phyloP scores from a whole-genome alignment of 2,888 invertebrate species.

The Serripes groenlandicus region DNA sequence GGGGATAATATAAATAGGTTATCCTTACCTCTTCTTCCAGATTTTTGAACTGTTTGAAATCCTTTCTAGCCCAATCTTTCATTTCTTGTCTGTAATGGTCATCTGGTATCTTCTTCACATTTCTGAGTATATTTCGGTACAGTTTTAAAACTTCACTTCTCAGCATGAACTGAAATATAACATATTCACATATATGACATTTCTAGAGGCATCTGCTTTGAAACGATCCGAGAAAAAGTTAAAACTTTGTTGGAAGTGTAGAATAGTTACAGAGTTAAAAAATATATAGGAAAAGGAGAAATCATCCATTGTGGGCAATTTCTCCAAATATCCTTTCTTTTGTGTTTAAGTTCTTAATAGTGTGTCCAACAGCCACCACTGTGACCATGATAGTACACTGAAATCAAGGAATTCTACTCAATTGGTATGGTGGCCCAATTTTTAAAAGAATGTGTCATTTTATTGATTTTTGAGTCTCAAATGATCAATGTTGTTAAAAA shows the following conservation, averaged over 20 bases:
- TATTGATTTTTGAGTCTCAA: too few species aligned
- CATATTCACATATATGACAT: neutral
- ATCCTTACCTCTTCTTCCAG: slow-evolving; percentile 82
- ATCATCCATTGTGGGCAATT: neutral
- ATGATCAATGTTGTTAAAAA: too few species aligned
- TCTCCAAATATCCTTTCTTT: neutral
- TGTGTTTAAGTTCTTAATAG: neutral
- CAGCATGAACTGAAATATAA: slow-evolving; percentile 90
- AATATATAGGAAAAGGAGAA: neutral
- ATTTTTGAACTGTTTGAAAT: slow-evolving; percentile 91
- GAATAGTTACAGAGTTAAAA: neutral
- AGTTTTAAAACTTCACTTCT: slow-evolving; percentile 92
- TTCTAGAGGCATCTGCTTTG: neutral
- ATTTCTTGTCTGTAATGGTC: slow-evolving; percentile 90
- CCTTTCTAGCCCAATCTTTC: slow-evolving; percentile 91
- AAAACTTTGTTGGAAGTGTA: neutral
- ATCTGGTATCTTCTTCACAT: slow-evolving; percentile 90
- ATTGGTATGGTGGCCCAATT: too few species aligned
- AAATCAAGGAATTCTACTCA: too few species aligned
- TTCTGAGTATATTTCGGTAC: slow-evolving; percentile 91
- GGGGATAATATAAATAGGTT: too few species aligned
- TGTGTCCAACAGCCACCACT: too few species aligned
- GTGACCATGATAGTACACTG: too few species aligned
- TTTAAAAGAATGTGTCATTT: too few species aligned
- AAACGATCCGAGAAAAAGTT: neutral